These are phyloP conservation scores for Machimus rusticus DNA, from an alignment of 2,888 invertebrate genomes.

Conservation along the genomic window DNA sequence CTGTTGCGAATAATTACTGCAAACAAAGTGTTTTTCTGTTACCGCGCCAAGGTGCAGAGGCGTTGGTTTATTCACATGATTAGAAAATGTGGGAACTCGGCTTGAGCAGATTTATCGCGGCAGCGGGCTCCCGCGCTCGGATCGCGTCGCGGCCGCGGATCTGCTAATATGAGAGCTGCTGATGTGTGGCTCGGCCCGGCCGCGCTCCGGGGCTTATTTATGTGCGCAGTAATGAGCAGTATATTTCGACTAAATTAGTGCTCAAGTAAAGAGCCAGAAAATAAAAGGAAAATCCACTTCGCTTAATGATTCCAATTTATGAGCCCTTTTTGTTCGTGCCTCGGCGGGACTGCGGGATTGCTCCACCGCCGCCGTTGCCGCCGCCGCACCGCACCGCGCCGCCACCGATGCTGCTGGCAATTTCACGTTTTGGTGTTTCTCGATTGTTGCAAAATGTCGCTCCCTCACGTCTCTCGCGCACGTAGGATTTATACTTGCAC, in stretches of 20 bases:
- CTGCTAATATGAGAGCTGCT: slow-evolving; percentile 39
- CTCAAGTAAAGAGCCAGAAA: slow-evolving; percentile 42
- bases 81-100: slow-evolving; percentile 49
- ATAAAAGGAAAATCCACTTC: slow-evolving; percentile 42
- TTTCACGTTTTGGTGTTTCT: slow-evolving; percentile 39
- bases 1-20: slow-evolving; percentile 49
- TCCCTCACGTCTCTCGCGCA: slow-evolving; percentile 13
- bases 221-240: slow-evolving; percentile 45
- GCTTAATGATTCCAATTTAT: slow-evolving; percentile 44
- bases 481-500: slow-evolving; percentile 39
- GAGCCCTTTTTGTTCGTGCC: slow-evolving; percentile 42
- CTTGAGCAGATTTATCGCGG: slow-evolving; percentile 46
- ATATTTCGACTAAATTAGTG: slow-evolving; percentile 46
- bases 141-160: background rate
- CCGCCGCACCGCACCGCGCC: background rate
- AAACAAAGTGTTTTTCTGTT: slow-evolving; percentile 51
- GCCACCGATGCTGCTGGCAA: background rate
- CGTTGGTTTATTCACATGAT: slow-evolving; percentile 51
- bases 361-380: background rate
- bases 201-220: slow-evolving; percentile 41
- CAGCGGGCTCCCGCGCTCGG: slow-evolving; percentile 1
- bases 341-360: background rate
- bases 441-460: slow-evolving; percentile 39
- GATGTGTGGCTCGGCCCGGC: slow-evolving; percentile 38
- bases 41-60: slow-evolving; percentile 47